Percentiles rank a stretch among this genome's conserved stretches.
Conservation (phyloP, 1,140 invertebrate species). For the Eufriesea mexicana region DNA sequence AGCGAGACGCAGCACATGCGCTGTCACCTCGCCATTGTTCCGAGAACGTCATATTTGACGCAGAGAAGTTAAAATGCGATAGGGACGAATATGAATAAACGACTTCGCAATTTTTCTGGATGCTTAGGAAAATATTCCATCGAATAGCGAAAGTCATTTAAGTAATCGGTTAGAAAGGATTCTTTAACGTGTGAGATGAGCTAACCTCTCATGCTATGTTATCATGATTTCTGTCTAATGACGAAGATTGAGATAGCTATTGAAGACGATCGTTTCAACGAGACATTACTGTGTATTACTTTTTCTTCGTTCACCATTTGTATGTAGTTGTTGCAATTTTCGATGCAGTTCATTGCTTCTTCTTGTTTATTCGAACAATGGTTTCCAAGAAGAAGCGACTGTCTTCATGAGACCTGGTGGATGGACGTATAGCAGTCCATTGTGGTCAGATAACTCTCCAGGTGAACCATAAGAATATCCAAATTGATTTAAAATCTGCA, state of each 20-base stretch:
- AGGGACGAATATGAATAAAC: too few species aligned
- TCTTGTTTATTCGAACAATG: not conserved
- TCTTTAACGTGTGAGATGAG: not conserved
- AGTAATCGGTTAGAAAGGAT: not conserved
- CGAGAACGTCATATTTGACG: too few species aligned
- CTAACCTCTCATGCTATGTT: too few species aligned
- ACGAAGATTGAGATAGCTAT: not conserved
- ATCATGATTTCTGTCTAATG: too few species aligned
- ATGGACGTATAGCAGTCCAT: not conserved
- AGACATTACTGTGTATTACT: not conserved
- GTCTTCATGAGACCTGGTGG: too few species aligned
- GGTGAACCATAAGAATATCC: not conserved
- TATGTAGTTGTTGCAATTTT: not conserved
- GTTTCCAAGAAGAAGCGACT: not conserved
- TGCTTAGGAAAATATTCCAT: not conserved
- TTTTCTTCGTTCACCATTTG: not conserved
- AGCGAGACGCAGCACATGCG: too few species aligned
- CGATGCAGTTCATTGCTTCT: not conserved
- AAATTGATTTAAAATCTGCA: not conserved
- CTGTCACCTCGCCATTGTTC: too few species aligned
- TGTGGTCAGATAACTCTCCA: not conserved
- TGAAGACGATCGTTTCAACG: not conserved
- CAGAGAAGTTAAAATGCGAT: too few species aligned
- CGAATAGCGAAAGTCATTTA: not conserved
- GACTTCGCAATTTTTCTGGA: not conserved